These are phyloP conservation scores for Amniataba percoides DNA, from an alignment of 2,797 vertebrate species.

Conservation along the genomic window DNA sequence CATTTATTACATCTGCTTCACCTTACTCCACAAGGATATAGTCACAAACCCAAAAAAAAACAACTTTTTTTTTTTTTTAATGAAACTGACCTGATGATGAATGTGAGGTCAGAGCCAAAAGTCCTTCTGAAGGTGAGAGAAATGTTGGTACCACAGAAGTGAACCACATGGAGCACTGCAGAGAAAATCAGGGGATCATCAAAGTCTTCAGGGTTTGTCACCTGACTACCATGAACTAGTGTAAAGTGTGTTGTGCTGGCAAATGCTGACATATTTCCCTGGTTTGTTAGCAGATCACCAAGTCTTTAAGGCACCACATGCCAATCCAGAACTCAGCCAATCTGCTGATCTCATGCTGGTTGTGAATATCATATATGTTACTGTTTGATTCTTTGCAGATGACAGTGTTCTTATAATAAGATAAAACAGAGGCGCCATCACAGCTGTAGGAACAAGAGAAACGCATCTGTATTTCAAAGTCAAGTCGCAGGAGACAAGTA, in stretches of 20 bases:
- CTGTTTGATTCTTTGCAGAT: neutral
- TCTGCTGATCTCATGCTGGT: neutral
- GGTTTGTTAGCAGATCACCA: neutral
- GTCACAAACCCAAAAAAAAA: too few species aligned
- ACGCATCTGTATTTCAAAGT: neutral
- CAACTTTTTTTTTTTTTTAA: too few species aligned
- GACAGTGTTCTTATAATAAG: neutral
- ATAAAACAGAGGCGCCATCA: neutral
- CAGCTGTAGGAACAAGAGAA: constrained; percentile 3
- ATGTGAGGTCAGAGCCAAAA: neutral
- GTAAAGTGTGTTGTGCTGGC: neutral
- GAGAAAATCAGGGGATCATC: neutral
- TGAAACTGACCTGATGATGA: too few species aligned
- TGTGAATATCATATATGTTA: neutral
- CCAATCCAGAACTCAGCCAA: too few species aligned
- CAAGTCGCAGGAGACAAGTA: constrained; percentile 28
- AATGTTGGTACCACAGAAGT: neutral
- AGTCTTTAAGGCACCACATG: neutral
- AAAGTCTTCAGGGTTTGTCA: neutral
- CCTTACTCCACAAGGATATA: neutral
- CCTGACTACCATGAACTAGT: neutral
- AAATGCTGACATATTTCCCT: too few species aligned
- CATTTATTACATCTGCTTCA: neutral
- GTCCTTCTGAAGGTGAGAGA: neutral
- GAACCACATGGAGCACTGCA: neutral